A percentile compares a stretch with the other conserved stretches of the same genome.
These are phyloP conservation scores for Hyppa rectilinea DNA, from an alignment of 2,888 invertebrate genomes.

Conservation along the genomic window DNA sequence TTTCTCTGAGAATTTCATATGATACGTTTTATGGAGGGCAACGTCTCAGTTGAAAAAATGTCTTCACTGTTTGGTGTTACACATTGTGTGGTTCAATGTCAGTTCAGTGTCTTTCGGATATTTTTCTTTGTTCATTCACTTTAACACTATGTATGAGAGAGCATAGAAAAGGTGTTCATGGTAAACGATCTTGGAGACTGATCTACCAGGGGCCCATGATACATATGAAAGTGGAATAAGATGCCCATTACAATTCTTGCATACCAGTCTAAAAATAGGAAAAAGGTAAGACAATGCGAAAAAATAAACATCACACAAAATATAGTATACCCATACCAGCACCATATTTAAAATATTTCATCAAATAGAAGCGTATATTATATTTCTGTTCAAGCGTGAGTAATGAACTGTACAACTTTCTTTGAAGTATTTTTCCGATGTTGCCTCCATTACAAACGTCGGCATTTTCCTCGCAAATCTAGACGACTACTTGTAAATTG, in stretches of 20 bases:
- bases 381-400: constrained; percentile 20
- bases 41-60: constrained; percentile 46
- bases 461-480: constrained; percentile 36
- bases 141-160: neutral
- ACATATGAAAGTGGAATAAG: constrained; percentile 1
- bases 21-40: constrained; percentile 68
- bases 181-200: neutral
- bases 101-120: constrained; percentile 25
- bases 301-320: neutral
- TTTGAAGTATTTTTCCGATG: constrained; percentile 49
- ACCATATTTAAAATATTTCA: constrained; percentile 8
- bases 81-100: constrained; percentile 39
- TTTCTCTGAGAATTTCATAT: constrained; percentile 73
- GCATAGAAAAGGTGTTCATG: too few species aligned
- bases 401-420: constrained; percentile 47
- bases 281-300: neutral
- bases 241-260: neutral
- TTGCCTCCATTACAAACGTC: constrained; percentile 33
- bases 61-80: constrained; percentile 45
- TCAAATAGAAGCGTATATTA: constrained; percentile 19
- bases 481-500: constrained; percentile 55
- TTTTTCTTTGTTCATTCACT: constrained; percentile 18
- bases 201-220: neutral
- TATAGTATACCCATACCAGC: neutral
- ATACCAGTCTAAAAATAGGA: neutral